These are phyloP conservation scores for Pandemis cinnamomeana DNA, from an alignment of 2,888 invertebrate species.

Conservation along the genomic window DNA sequence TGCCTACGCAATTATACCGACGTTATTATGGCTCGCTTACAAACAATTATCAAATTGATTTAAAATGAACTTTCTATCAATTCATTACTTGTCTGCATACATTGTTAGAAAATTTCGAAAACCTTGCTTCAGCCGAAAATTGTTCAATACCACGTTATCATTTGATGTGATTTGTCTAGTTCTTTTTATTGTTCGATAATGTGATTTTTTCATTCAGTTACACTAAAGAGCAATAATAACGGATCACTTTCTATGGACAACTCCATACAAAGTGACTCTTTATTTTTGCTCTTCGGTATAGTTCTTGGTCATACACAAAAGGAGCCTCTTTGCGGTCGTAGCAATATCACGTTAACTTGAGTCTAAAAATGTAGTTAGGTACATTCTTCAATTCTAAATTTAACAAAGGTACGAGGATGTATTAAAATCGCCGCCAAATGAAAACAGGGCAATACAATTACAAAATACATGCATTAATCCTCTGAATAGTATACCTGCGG, in stretches of 20 bases:
- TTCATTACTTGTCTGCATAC: not conserved
- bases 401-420: not conserved
- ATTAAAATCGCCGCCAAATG: no score
- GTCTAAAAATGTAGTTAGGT: not conserved
- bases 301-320: slow-evolving; percentile 16
- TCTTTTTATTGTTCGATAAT: slow-evolving; percentile 3
- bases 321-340: slow-evolving; percentile 21
- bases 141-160: slow-evolving; percentile 5
- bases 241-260: no score
- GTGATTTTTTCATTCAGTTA: not conserved
- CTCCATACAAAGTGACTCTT: no score
- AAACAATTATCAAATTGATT: slow-evolving; percentile 15
- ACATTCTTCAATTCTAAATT: not conserved
- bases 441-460: no score
- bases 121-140: slow-evolving; percentile 19
- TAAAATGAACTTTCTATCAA: not conserved
- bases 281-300: not conserved
- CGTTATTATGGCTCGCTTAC: not conserved
- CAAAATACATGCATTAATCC: not conserved
- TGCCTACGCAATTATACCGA: not conserved
- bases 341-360: not conserved
- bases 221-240: no score
- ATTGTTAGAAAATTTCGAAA: not conserved
- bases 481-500: not conserved
- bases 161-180: not conserved